Base-by-base conservation (phyloP, 92 coral and sea anemone genomes). In the Actinernus sp. region DNA sequence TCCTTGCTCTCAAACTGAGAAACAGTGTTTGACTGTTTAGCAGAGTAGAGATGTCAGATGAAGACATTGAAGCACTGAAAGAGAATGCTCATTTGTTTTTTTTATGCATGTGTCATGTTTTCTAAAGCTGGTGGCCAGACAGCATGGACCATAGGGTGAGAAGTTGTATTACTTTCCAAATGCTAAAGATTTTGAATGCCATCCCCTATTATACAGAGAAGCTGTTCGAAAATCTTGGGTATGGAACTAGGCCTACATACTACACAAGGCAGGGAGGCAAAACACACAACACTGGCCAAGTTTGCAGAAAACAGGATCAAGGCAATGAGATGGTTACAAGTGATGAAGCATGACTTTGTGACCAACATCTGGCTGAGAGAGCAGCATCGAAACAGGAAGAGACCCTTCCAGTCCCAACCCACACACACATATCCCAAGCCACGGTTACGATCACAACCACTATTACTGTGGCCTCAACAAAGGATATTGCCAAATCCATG, bases 221-320 rank as follows among this genome's bases (percentile, higher is more conserved):
- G 40, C 66, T 70, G 11, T 70, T 22, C 38, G 43, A 45, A 38
- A 41, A 70, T 31, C 21, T 23, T 23, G 77, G 77, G 13, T 70
- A 40, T 70, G 79, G 79, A 9, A n/a, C 60, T 72, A 2, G 79
- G 79, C 4, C 30, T 72, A 0, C 59, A 72, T 45, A 36, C 78
- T n/a, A 70, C 65, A 12, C 78, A 70, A 36, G 59, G 78, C 0
- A 71, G 78, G 31, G 78, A 71, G 17, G 78, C 78, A 31, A 71
- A 71, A 39, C 78, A 71, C 39, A 71, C 65, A 4, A 57, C 56
- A 26, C 28, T 58, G 26, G 26, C 75, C 22, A 67, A 67, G 32
- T 67, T 67, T 67, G 63, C 75, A 29, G 75, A 67, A 39, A 67
- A 67, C 31, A 52, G 50, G 34, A 52, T 67, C 31, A 67, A 67